Base-by-base conservation (phyloP, 2,888 invertebrate genomes). In the Oscheius myriophilus region DNA sequence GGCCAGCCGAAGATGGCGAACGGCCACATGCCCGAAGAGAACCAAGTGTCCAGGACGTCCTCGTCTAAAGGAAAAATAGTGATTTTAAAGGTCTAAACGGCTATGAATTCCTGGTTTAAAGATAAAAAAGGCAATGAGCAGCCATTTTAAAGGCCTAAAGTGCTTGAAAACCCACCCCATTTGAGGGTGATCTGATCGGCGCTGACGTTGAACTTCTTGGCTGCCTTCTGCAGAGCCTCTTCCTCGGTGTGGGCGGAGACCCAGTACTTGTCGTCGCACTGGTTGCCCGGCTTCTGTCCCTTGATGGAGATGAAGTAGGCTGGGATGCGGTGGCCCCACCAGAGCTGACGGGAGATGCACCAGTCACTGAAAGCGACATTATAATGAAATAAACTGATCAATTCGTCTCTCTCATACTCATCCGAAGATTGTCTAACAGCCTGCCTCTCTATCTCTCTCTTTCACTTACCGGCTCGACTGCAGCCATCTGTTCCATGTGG, bases 241-340 rank as follows among this genome's bases (percentile, higher is more conserved):
- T 91, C 91, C 77, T 91, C 91, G 41, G 88, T 89, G 76, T 90
- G 87, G 0, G 90, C 91, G 76, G 89, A 89, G 42, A 91, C 89
- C 91, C 92, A 92, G 78, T 89, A 89, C 45, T 74, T 51, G 43
- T 74, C 73, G 43, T 78, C 78, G 9, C 67, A 46, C n/a, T 41
- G 53, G 57, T 69, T 66, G 25, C 59, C 61, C 41, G 43, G 12
- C n/a, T 33, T 6, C 62, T 73, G 59, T 70, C 74, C 74, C 55
- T 76, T 85, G 55, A 85, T 75, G 16, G 76, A 90, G 16, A 94
- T 91, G 85, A 90, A 91, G 87, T 96, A 98, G 0, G 94, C 96
- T 0, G 98, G 98, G 78, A 99, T 95, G 69, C 94, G 91, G 88
- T 98, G 98, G 0, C 98, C 98, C 98, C 98, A 98, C 98, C 98